Conservation (phyloP, 1,140 invertebrate species). For the Tribolium castaneum region DNA sequence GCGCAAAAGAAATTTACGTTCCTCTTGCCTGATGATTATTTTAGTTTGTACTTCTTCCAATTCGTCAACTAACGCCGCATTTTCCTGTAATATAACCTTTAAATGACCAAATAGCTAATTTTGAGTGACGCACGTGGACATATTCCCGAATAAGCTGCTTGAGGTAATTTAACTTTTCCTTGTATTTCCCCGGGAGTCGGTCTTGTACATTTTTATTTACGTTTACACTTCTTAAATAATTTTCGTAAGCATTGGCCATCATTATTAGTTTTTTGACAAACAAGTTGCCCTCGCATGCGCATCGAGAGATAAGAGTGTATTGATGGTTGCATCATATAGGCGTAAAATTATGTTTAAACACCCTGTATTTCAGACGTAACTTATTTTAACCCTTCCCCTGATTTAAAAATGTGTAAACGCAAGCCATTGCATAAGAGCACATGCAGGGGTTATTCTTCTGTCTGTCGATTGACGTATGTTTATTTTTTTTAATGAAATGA, state of each 20-base stretch:
- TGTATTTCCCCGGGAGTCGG: slow-evolving; percentile 49
- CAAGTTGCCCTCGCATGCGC: too few relatives aligned
- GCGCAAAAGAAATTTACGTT: slow-evolving; percentile 77
- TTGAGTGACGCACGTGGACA: slow-evolving; percentile 56
- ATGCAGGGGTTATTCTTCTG: too few relatives aligned
- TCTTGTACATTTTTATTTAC: slow-evolving; percentile 33
- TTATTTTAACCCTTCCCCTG: too few relatives aligned
- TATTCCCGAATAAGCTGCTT: slow-evolving; percentile 61
- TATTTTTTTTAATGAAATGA: too few relatives aligned
- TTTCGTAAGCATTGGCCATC: slow-evolving; percentile 42
- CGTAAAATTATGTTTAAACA: too few relatives aligned
- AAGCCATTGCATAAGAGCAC: too few relatives aligned
- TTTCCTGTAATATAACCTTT: slow-evolving; percentile 70
- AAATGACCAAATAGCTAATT: slow-evolving; percentile 10
- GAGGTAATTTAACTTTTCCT: slow-evolving; percentile 58
- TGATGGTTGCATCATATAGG: too few relatives aligned
- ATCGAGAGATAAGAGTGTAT: too few relatives aligned
- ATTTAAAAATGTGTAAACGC: too few relatives aligned
- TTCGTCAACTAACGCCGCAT: slow-evolving; percentile 85
- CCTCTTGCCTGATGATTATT: slow-evolving; percentile 79
- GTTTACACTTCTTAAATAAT: slow-evolving; percentile 31
- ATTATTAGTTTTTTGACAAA: neutral
- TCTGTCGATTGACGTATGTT: too few relatives aligned
- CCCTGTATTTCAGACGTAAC: too few relatives aligned
- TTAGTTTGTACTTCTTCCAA: slow-evolving; percentile 81